A percentile compares a stretch with the other conserved stretches of the same genome.
Evolutionary conservation across 2,113 vertebrate genomes (phyloP).

Genomic region (Lampris megalopsis): DNA sequence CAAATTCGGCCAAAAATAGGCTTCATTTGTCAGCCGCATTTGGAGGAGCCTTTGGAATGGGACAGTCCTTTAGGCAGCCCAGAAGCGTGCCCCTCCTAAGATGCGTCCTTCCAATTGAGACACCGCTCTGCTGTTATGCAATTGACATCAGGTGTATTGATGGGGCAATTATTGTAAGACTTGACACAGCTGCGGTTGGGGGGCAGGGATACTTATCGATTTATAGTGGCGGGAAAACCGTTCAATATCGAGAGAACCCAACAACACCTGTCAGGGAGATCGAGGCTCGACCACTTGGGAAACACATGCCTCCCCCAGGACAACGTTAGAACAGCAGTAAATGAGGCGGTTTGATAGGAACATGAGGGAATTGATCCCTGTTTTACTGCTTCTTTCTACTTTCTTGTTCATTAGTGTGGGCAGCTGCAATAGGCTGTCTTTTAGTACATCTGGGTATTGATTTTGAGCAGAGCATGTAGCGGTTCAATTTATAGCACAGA

Average conservation of each 20-base stretch:
- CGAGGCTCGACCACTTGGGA: conserved; percentile 35
- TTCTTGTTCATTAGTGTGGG: conserved; percentile 70
- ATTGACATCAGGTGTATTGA: conserved; percentile 72
- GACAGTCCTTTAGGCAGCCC: too few species aligned
- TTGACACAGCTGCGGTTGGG: conserved; percentile 62
- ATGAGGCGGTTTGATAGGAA: conserved; percentile 50
- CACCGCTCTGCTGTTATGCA: conserved; percentile 46
- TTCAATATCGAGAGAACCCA: conserved; percentile 44
- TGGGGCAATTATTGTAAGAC: conserved; percentile 74
- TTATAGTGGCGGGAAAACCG: conserved; percentile 46
- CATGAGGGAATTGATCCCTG: conserved; percentile 68
- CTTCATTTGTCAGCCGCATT: too few species aligned
- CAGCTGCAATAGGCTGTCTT: conserved; percentile 57
- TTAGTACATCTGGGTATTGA: conserved; percentile 69
- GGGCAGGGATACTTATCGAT: conserved; percentile 40
- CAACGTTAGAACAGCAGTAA: conserved; percentile 52
- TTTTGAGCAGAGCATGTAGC: conserved; percentile 49
- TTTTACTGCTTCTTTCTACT: conserved; percentile 37
- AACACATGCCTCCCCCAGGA: conserved; percentile 41
- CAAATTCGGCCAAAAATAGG: too few species aligned
- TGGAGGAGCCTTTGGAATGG: too few species aligned
- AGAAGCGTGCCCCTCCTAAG: too few species aligned
- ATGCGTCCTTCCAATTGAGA: too few species aligned
- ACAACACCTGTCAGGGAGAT: conserved; percentile 19
- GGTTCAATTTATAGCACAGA: conserved; percentile 48